phyloP scores from a whole-genome alignment of 2,888 invertebrate genomes.

The Nymphalis polychloros region DNA sequence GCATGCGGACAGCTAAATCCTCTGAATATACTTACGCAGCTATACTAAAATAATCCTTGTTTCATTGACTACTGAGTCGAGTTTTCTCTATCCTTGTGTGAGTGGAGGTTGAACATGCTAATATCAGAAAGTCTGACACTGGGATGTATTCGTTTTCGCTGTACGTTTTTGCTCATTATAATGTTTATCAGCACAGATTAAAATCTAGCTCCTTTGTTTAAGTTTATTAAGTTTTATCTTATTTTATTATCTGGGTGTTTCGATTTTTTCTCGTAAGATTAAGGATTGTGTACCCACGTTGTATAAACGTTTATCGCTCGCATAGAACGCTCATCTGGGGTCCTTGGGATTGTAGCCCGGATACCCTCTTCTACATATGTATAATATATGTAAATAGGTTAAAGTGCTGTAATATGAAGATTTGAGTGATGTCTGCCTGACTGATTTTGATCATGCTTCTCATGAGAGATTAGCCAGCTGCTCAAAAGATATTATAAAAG shows the following conservation, averaged over 20 bases:
- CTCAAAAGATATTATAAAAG: too few relatives aligned
- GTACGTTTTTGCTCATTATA: slow-evolving; percentile 20
- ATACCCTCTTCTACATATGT: too few relatives aligned
- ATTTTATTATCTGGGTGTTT: background rate
- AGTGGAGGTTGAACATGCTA: slow-evolving; percentile 4
- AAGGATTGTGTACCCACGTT: too few relatives aligned
- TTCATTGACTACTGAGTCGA: slow-evolving; percentile 1
- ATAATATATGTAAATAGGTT: too few relatives aligned
- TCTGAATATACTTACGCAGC: slow-evolving; percentile 9
- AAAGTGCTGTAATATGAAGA: too few relatives aligned
- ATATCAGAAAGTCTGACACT: slow-evolving; percentile 16
- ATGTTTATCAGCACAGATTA: slow-evolving; percentile 5
- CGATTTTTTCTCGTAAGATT: too few relatives aligned
- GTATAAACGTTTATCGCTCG: too few relatives aligned
- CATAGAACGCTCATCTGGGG: too few relatives aligned
- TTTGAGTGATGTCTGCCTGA: too few relatives aligned
- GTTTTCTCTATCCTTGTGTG: background rate
- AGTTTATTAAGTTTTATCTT: background rate
- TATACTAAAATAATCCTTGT: slow-evolving; percentile 9
- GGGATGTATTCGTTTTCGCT: slow-evolving; percentile 14
- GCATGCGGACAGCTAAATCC: slow-evolving; percentile 33
- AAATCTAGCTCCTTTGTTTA: background rate
- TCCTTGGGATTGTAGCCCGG: too few relatives aligned
- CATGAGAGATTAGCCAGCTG: too few relatives aligned
- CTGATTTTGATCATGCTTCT: too few relatives aligned